Evolutionary conservation across 2,797 vertebrate genomes (phyloP).

Genomic region (Chanos chanos): DNA sequence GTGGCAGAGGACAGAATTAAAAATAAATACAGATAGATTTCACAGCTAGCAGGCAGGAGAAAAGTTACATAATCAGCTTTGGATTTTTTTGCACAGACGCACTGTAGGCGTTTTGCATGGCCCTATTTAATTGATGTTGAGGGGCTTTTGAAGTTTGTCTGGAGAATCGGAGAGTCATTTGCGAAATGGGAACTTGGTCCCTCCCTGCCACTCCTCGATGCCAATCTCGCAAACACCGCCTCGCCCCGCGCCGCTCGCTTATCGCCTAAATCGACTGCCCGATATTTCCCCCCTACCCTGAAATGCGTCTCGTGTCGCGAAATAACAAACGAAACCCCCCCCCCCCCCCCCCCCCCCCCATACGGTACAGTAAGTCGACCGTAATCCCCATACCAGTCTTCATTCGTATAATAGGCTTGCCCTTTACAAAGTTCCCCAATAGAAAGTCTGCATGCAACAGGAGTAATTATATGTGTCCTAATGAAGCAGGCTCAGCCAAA

Average conservation of each 20-base stretch:
- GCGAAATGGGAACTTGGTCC: conserved; percentile 35
- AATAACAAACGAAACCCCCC: conserved; percentile 16
- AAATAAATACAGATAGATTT: conserved; percentile 20
- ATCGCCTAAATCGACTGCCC: conserved; percentile 24
- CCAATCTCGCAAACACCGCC: conserved; percentile 45
- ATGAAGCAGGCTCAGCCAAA: conserved; percentile 59
- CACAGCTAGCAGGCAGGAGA: conserved; percentile 24
- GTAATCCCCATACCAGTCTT: conserved; percentile 5
- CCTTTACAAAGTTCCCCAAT: conserved; percentile 2
- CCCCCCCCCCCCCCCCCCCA: conserved; percentile 4
- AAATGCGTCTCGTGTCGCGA: conserved; percentile 36
- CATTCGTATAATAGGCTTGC: conserved; percentile 2
- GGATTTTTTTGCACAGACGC: too few relatives aligned
- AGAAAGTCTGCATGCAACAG: conserved; percentile 39
- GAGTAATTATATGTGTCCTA: conserved; percentile 70
- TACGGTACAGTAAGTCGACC: conserved; percentile 8
- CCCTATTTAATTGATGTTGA: conserved; percentile 43
- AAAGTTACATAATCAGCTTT: conserved; percentile 27
- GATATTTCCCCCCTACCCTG: too few relatives aligned
- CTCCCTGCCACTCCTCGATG: conserved; percentile 36
- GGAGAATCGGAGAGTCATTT: conserved; percentile 37
- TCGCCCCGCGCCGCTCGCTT: conserved; percentile 29
- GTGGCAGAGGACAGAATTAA: too few relatives aligned
- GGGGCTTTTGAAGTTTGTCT: conserved; percentile 37
- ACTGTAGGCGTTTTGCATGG: conserved; percentile 31